These are phyloP conservation scores for Schlechtendalia chinensis DNA, from an alignment of 1,140 invertebrate species.

Conservation along the genomic window DNA sequence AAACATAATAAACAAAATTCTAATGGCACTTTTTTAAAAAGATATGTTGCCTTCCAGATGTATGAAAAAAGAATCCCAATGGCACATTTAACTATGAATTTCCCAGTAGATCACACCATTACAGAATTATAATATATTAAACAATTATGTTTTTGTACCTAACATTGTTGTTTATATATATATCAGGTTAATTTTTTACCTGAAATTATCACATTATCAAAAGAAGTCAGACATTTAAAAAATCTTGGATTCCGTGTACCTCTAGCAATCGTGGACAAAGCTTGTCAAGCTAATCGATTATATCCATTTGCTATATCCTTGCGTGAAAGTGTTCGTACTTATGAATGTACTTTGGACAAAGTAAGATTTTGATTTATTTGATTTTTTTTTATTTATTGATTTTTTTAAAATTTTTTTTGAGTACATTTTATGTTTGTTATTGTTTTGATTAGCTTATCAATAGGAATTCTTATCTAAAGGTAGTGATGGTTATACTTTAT, in stretches of 20 bases:
- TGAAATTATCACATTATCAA: constrained; percentile 96
- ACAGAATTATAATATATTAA: not conserved
- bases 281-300: constrained; percentile 96
- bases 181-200: constrained; percentile 81
- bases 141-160: not conserved
- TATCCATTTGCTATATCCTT: constrained; percentile 99
- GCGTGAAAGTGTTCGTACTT: constrained; percentile 95
- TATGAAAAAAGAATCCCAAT: too few species aligned
- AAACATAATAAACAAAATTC: too few species aligned
- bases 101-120: too few species aligned
- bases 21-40: too few species aligned
- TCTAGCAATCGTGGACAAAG: constrained; percentile 96
- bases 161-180: constrained; percentile 41
- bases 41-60: too few species aligned
- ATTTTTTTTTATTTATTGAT: not conserved
- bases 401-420: not conserved
- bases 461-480: constrained; percentile 38
- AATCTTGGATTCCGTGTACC: constrained; percentile 96
- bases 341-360: constrained; percentile 95
- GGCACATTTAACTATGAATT: too few species aligned
- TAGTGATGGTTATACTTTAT: not conserved
- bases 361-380: constrained; percentile 63
- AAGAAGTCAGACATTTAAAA: constrained; percentile 97
- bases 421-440: constrained; percentile 34
- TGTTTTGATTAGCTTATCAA: constrained; percentile 43